These are phyloP conservation scores for Glaucidium brasilianum DNA, from an alignment of 2,113 vertebrate genomes.

Conservation along the genomic window DNA sequence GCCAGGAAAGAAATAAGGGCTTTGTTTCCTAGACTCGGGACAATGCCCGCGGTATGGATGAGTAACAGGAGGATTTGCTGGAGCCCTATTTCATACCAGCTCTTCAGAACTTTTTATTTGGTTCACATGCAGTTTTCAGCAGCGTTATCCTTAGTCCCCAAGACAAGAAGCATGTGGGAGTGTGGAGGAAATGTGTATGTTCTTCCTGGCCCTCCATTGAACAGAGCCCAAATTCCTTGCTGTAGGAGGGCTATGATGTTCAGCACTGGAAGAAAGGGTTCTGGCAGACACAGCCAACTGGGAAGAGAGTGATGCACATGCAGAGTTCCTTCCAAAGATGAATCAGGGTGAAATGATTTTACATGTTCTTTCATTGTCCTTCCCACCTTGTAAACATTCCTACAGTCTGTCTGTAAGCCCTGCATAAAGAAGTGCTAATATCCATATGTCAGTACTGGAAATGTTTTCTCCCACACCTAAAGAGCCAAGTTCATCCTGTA, in stretches of 20 bases:
- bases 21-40: background rate
- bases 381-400: conserved; percentile 60
- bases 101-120: background rate
- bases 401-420: conserved; percentile 45
- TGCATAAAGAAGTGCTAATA: conserved; percentile 58
- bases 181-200: background rate
- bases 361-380: conserved; percentile 53
- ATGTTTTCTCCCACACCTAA: conserved; percentile 45
- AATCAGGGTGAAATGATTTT: conserved; percentile 51
- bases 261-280: background rate
- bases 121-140: conserved; percentile 28
- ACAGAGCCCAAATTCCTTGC: conserved; percentile 3
- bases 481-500: conserved; percentile 41
- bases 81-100: background rate
- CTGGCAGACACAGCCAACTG: conserved; percentile 6
- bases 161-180: background rate
- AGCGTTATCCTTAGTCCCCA: background rate
- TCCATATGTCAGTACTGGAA: conserved; percentile 58
- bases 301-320: background rate
- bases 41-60: background rate
- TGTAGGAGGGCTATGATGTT: conserved; percentile 8
- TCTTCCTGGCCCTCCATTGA: background rate
- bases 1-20: background rate
- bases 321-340: conserved; percentile 21
- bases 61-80: background rate